Base-by-base conservation (phyloP, 2,888 invertebrate species). In the Tipula unca region DNA sequence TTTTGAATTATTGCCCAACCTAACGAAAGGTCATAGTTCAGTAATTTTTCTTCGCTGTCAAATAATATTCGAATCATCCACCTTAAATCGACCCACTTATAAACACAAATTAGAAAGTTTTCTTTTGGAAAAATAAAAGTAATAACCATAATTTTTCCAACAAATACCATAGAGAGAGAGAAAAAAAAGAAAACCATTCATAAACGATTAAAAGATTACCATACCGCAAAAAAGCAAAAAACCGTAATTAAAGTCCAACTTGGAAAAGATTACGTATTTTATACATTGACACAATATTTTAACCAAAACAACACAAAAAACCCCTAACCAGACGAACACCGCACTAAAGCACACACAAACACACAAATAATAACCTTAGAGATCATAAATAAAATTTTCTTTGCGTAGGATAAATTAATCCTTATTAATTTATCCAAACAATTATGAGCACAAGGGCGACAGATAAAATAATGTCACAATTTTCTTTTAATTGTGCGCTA, bases 151-250 rank as follows among this genome's bases (percentile, higher is more conserved):
- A 48, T 48, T 48, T 48, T 48, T 3, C 5, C 17, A 48, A 17
- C 5, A 48, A 48, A 17, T 4, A 48, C 5, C 48, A 48, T 32
- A 32, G 5, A 32, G 0, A 32, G 0, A 32, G 6, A 32, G 25
- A 25, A 69, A 69, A 69, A 10, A 69, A 69, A 8, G 10, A 20
- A 69, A 69, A 69, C 25, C 69, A 69, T 69, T 69, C 69, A 69
- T 69, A 69, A 69, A 69, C 69, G 69, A 69, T 69, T 69, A 69
- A 69, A 69, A 69, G 69, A 69, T 69, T 69, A 69, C 25, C 69
- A 69, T 69, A 69, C 69, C 69, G 69, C 69, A 69, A 69, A 69
- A 17, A 54, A 54, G 1, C 25, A 10, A 25, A 10, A 69, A 69
- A 20, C 20, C 69, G 69, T 69, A 69, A 69, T 69, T 69, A 69